Percentiles rank a stretch among this genome's conserved stretches.
Evolutionary conservation across 2,113 vertebrate species (phyloP).

Genomic region (Neofelis nebulosa): DNA sequence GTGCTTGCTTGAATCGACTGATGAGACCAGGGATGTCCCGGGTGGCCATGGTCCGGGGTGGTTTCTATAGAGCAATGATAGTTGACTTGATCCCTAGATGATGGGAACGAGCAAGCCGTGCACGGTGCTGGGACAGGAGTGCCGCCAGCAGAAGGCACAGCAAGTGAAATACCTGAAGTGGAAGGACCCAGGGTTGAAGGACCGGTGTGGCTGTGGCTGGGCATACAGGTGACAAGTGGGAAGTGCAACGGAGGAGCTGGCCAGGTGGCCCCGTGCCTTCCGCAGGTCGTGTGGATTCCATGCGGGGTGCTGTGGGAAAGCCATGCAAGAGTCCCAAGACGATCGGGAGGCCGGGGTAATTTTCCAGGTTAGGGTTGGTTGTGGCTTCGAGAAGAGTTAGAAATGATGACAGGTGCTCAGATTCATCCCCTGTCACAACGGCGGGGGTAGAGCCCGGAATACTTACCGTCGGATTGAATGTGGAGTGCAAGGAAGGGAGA

Average conservation of each 20-base stretch:
- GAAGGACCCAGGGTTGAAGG: not conserved
- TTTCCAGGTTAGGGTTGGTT: not conserved
- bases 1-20: not conserved
- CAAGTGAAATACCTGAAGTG: too few relatives aligned
- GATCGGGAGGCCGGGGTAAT: not conserved
- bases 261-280: not conserved
- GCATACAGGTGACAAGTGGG: accelerated
- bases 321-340: not conserved
- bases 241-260: not conserved
- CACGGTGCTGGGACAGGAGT: not conserved
- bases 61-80: not conserved
- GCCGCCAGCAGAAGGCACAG: not conserved
- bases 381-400: not conserved
- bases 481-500: not conserved
- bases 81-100: not conserved
- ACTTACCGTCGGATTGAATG: not conserved
- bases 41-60: accelerated
- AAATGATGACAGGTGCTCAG: not conserved
- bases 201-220: not conserved
- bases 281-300: not conserved
- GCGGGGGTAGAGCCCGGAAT: not conserved
- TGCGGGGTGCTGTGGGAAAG: accelerated
- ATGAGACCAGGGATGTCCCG: not conserved
- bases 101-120: not conserved
- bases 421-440: not conserved